Evolutionary conservation across 1,140 invertebrate species (phyloP).

Genomic region (Drosophila pectinifera): DNA sequence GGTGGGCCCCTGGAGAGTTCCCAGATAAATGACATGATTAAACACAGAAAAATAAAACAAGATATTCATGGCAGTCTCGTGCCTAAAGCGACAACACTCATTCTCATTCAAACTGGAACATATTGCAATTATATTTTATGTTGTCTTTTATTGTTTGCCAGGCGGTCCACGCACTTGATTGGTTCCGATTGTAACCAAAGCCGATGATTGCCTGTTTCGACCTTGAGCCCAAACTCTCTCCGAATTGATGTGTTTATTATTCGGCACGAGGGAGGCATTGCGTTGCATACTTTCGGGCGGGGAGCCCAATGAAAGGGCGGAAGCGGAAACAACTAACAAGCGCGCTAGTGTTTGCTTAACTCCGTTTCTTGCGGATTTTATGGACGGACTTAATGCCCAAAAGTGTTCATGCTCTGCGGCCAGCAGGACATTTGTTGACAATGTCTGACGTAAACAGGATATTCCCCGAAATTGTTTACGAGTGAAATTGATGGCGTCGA

Average conservation of each 20-base stretch:
- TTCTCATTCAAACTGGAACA: conserved; percentile 14
- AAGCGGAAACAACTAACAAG: conserved; percentile 69
- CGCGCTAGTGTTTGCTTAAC: conserved; percentile 70
- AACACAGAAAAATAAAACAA: not conserved
- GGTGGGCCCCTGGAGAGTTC: not conserved
- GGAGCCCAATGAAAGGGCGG: conserved; percentile 44
- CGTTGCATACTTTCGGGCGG: conserved; percentile 31
- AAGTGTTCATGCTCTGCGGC: conserved; percentile 43
- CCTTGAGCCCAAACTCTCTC: conserved; percentile 38
- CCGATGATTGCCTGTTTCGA: conserved; percentile 29
- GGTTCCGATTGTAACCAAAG: conserved; percentile 31
- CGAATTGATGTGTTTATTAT: conserved; percentile 68
- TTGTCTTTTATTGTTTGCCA: conserved; percentile 34
- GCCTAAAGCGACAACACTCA: not conserved
- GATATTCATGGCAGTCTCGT: not conserved
- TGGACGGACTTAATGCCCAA: conserved; percentile 39
- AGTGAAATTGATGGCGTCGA: conserved; percentile 61
- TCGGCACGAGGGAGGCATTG: conserved; percentile 42
- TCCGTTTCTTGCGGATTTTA: conserved; percentile 54
- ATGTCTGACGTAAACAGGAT: conserved; percentile 60
- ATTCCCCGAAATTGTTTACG: conserved; percentile 67
- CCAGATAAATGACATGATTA: not conserved
- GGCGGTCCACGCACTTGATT: conserved; percentile 29
- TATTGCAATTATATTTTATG: conserved; percentile 49
- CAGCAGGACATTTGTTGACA: conserved; percentile 49